phyloP scores from a whole-genome alignment of 1,140 invertebrate genomes.

The Agrypnia vestita region DNA sequence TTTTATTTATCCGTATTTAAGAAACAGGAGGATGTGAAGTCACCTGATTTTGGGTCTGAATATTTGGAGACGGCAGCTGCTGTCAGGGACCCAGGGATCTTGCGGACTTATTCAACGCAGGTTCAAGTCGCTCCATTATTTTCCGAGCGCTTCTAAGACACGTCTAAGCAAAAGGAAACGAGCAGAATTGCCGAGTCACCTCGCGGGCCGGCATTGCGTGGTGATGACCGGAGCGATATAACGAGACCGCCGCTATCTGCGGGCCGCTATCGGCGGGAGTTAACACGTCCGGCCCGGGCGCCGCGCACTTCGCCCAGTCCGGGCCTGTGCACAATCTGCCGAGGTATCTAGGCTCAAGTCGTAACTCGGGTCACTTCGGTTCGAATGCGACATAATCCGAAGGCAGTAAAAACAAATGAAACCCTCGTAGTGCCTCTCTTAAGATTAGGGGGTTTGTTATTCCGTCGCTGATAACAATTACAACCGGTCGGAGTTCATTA shows the following conservation, averaged over 20 bases:
- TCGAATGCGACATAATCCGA: conserved; percentile 33
- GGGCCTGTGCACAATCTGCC: neutral
- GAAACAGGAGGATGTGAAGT: no score
- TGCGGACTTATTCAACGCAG: no score
- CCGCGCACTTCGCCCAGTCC: neutral
- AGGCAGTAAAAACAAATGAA: conserved; percentile 43
- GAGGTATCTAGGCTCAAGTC: conserved; percentile 22
- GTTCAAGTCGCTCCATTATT: no score
- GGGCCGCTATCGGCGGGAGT: conserved; percentile 34
- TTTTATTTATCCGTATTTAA: no score
- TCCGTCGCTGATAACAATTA: conserved; percentile 40
- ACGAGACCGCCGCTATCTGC: conserved; percentile 26
- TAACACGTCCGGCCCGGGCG: conserved; percentile 31
- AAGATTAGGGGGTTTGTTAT: conserved; percentile 46
- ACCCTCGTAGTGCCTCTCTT: conserved; percentile 16
- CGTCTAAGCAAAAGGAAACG: neutral
- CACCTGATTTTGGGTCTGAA: no score
- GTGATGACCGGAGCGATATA: conserved; percentile 39
- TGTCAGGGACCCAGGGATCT: no score
- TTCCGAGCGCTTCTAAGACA: no score
- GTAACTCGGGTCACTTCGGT: conserved; percentile 31
- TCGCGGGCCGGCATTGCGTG: conserved; percentile 7
- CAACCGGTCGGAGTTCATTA: conserved; percentile 33
- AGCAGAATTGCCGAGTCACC: conserved; percentile 6
- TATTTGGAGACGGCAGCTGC: no score